Evolutionary conservation across 92 coral and sea anemone genomes (phyloP).

Genomic region (Montipora capitata): DNA sequence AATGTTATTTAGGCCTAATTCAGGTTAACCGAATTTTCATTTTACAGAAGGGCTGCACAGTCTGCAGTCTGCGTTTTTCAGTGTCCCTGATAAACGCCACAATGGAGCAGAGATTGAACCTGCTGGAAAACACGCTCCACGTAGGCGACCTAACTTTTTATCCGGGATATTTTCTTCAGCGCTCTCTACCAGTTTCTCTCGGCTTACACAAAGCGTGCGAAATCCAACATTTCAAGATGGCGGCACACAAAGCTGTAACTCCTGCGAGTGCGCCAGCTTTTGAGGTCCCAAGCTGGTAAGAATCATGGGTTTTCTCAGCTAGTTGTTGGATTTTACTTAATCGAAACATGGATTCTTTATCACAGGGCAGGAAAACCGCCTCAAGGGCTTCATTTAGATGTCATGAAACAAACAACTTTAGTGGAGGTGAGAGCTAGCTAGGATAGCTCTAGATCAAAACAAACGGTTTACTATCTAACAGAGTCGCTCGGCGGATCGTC

Average conservation of each 20-base stretch:
- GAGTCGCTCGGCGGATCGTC: too few species aligned
- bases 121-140: too few species aligned
- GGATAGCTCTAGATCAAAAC: too few species aligned
- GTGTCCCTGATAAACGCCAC: too few species aligned
- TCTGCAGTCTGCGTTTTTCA: too few species aligned
- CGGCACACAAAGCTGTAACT: slow-evolving; percentile 81
- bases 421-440: slow-evolving; percentile 79
- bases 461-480: too few species aligned
- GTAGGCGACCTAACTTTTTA: neutral
- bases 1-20: too few species aligned
- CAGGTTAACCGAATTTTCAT: too few species aligned
- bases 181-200: slow-evolving; percentile 53
- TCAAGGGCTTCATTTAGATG: slow-evolving; percentile 97
- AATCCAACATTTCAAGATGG: slow-evolving; percentile 67
- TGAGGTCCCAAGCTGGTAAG: slow-evolving; percentile 92
- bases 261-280: slow-evolving; percentile 73
- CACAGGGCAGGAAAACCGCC: slow-evolving; percentile 98
- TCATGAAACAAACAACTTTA: slow-evolving; percentile 89
- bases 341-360: neutral
- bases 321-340: neutral
- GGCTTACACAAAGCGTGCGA: slow-evolving; percentile 48
- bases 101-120: too few species aligned
- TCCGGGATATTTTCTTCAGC: slow-evolving; percentile 40
- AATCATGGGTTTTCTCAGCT: neutral
- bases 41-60: too few species aligned